Conservation (phyloP, 2,113 vertebrate genomes). For the Pampusana beccarii region DNA sequence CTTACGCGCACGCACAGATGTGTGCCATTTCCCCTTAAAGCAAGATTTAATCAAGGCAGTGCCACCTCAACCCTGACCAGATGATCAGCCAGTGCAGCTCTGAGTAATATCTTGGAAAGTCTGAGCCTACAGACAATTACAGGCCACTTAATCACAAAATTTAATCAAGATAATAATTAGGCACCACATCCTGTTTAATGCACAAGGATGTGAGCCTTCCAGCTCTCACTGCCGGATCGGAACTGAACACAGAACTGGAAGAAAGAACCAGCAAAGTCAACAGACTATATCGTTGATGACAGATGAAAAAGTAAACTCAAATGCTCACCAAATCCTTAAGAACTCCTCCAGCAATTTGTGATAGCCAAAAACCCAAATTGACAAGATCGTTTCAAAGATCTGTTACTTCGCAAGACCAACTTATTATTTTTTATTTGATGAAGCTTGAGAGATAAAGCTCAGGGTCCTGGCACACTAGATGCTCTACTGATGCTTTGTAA, state of each 20-base stretch:
- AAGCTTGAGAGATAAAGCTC: background rate
- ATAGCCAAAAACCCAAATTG: background rate
- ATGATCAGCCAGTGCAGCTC: constrained; percentile 24
- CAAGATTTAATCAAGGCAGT: constrained; percentile 36
- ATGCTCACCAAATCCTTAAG: background rate
- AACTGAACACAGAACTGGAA: background rate
- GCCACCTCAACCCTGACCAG: constrained; percentile 40
- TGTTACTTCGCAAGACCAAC: background rate
- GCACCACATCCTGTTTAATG: constrained; percentile 54
- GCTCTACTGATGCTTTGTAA: background rate
- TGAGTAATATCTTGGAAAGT: constrained; percentile 35
- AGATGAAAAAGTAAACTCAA: background rate
- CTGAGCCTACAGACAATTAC: constrained; percentile 33
- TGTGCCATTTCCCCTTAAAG: background rate
- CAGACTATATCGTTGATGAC: background rate
- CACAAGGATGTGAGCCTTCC: constrained; percentile 18
- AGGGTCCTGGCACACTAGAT: background rate
- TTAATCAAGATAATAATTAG: constrained; percentile 71
- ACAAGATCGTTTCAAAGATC: background rate
- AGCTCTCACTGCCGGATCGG: constrained; percentile 18
- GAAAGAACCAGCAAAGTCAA: background rate
- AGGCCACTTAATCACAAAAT: constrained; percentile 65
- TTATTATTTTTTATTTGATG: background rate
- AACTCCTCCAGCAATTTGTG: background rate
- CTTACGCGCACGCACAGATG: background rate